Base-by-base conservation (phyloP, 2,113 vertebrate genomes). In the Oryzias woworae region DNA sequence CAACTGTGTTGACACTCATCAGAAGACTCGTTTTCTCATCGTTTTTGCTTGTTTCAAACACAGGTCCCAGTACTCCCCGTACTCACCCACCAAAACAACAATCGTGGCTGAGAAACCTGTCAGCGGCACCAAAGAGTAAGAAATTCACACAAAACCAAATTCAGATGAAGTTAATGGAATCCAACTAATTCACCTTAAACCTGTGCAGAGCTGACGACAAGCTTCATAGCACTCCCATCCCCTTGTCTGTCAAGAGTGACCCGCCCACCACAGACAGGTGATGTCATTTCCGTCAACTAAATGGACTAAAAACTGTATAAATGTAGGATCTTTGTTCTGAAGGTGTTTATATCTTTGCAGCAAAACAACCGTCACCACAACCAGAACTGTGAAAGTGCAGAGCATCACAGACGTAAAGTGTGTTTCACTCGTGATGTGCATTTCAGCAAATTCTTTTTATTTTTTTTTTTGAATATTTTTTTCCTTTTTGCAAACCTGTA, bases 71-170 rank as follows among this genome's bases (percentile, higher is more conserved):
- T 78, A 73, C 55, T 13, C 83, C 4, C 18, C 14, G 44, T 76
- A 47, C 41, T 80, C 87, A 28, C 71, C 81, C 2, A 74, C 67
- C 70, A 82, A 47, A 69, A 81, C 67, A 44, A 80, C 68, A 36
- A 81, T 60, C 47, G 69, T 75, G 66, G 76, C 73, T 2, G 77
- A 87, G 72, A 85, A 49, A 13, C 66, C 70, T 22, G 17, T 64
- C 13, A 63, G 55, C 53, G 67, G 14, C 75, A 20, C n/a, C 5
- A 74, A 79, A 60, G 44, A 28, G 85, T 89, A 77, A 80, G 65
- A 64, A 5, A 0, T 18, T 6, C 5, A 20, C 23, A 17, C 2
- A 53, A 47, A 49, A 14, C 44, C 4, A 7, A 41, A n/a, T 18
- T 2, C 8, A 53, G 10, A n/a, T n/a, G 2, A 22, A 45, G 17